Conservation (phyloP, 2,888 invertebrate species). For the Abscondita cerata region DNA sequence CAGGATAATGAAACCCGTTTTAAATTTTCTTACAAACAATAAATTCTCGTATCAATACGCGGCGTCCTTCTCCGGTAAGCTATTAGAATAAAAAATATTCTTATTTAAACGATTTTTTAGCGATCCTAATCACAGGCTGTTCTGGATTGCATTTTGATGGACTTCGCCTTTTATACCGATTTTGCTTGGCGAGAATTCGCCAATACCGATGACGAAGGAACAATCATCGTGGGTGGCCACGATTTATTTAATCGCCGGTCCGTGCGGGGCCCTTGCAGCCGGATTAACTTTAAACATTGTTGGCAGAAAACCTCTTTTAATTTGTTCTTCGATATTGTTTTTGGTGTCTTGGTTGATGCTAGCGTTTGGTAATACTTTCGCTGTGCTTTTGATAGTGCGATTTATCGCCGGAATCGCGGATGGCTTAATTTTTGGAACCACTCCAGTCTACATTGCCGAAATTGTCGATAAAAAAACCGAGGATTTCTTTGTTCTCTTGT, state of each 20-base stretch:
- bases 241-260: conserved; percentile 69
- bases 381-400: not conserved
- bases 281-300: conserved; percentile 65
- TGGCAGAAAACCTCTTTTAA: conserved; percentile 65
- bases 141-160: no score
- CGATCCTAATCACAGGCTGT: no score
- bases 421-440: conserved; percentile 1
- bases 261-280: conserved; percentile 61
- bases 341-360: conserved; percentile 64
- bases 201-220: conserved; percentile 59
- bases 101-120: no score
- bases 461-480: not conserved
- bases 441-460: not conserved
- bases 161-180: conserved; percentile 66
- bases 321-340: conserved; percentile 57
- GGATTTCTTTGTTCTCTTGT: not conserved
- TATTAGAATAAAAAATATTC: no score
- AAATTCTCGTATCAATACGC: no score
- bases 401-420: not conserved
- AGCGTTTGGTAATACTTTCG: conserved; percentile 65
- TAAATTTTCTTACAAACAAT: no score
- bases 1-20: no score
- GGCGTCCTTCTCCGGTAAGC: no score
- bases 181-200: conserved; percentile 59
- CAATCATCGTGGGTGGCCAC: conserved; percentile 70